Evolutionary conservation across 2,113 vertebrate species (phyloP), one percentile per base, ranked within the genome.

Genomic region (Promerops cafer): DNA sequence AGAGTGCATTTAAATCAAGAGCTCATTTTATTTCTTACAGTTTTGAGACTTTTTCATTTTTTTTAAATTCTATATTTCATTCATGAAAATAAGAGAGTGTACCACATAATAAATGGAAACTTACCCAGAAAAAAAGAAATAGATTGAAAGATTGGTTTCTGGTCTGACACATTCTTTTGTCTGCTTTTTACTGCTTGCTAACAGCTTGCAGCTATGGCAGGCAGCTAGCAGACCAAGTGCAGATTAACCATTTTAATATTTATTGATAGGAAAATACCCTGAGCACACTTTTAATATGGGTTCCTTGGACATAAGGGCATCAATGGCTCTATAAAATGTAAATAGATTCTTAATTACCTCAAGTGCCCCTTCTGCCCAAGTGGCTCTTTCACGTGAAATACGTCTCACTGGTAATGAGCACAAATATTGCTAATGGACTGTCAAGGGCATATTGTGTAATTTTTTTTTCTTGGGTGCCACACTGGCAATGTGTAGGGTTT

Each of bases 311-410:
- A 69, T 87, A 87, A 97, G 90, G 95, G 92, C 96, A 96, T 96
- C 91, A 83, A 86, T 95, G 80, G 79, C 82, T 97, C 91, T 83
- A 85, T 94, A 97, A 97, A 98, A 98, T 97, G 97, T 97, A 98
- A 98, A 98, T 98, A 96, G 78, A 89, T 96, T 96, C 97, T 97
- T 98, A 98, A 98, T 98, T 98, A 97, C 93, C 91, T 98, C 97
- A 97, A 98, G 97, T 97, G 91, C 91, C 66, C 93, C 94, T 97
- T 95, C 97, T 64, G 94, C 94, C 96, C 91, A 97, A 98, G 86
- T 97, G 93, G 83, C 91, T 97, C 94, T 94, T 97, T 93, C 78
- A 82, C 1, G 24, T 97, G 94, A 96, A 98, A 96, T 57, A 89
- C 56, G 15, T 97, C 94, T 97, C 76, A 50, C 93, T 94, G 94